Evolutionary conservation across 2,113 vertebrate species (phyloP), one percentile per base, ranked within the genome.

Genomic region (Pleuronectes platessa): DNA sequence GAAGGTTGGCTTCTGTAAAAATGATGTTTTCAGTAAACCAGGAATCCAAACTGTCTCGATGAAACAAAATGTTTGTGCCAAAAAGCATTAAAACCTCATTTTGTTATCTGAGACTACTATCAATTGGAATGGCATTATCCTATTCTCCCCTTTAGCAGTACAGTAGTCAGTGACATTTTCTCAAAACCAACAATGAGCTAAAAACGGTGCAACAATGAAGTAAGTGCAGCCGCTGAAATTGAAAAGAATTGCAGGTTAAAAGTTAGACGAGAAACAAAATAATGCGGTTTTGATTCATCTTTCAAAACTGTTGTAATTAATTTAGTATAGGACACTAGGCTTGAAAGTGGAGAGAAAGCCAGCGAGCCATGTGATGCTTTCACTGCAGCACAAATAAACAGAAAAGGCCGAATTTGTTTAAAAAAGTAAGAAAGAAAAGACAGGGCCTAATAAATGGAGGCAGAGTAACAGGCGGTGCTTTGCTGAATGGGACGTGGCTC

Each of bases 401-500:
- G 7, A 55, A 21, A 40, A 2, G 4, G 17, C 3, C 11, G 26
- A 67, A 45, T 51, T 40, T 21, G 51, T 31, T 59, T 42, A 40
- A 23, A 23, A 69, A 31, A 45, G 5, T 31, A 51, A 23, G 26
- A 53, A 56, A 40, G 14, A 23, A 53, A 40, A 51, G 26, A 27
- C 11, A 20, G 17, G 54, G 61, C 62, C 66, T 60, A 64, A 64
- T 26, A 53, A 24, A 75, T 60, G 3, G 15, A 61, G 61, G 31
- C 51, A 68, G 56, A 65, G 71, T 27, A 49, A 3, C 61, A 31
- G 81, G 78, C 51, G 13, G 54, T 49, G 31, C 71, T 72, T 73
- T 42, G 60, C 35, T 64, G 79, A 82, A 76, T 71, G 63, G 83
- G 87, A 81, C 65, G 72, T 77, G 90, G 88, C 87, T 88, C 90